Conservation (phyloP, 1,140 invertebrate genomes). For the Cephus cinctus region DNA sequence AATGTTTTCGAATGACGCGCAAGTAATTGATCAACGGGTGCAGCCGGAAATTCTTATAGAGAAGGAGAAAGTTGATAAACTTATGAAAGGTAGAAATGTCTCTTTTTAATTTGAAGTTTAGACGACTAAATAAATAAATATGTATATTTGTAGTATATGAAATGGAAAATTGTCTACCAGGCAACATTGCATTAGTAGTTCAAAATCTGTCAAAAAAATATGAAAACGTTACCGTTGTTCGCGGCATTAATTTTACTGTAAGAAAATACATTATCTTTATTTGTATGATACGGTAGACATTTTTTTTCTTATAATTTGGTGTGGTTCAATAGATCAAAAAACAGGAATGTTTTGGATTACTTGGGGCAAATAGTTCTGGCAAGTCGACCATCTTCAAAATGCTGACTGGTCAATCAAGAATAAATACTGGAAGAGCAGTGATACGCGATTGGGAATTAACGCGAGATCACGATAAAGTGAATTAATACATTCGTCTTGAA, state of each 20-base stretch:
- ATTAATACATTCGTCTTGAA: background rate
- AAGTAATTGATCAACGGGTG: background rate
- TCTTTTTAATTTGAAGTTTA: background rate
- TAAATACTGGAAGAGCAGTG: constrained; percentile 57
- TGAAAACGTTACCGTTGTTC: constrained; percentile 8
- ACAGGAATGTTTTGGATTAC: constrained; percentile 84
- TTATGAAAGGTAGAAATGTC: constrained; percentile 17
- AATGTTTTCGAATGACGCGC: no score
- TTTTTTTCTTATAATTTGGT: no score
- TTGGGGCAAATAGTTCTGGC: constrained; percentile 80
- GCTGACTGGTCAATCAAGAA: constrained; percentile 72
- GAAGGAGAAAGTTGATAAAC: constrained; percentile 15
- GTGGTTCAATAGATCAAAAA: constrained; percentile 50
- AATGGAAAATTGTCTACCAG: constrained; percentile 6
- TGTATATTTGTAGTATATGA: constrained; percentile 16
- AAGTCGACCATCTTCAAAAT: constrained; percentile 85
- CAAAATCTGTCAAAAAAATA: constrained; percentile 20
- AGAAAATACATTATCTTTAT: constrained; percentile 8
- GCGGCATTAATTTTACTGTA: constrained; percentile 22
- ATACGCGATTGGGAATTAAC: constrained; percentile 16
- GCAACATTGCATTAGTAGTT: constrained; percentile 16
- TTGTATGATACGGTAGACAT: constrained; percentile 8
- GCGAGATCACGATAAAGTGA: constrained; percentile 15
- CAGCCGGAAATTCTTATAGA: constrained; percentile 11
- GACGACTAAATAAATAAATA: background rate